Evolutionary conservation across 2,797 vertebrate species (phyloP).

Genomic region (Parauchenoglanis punctatus): DNA sequence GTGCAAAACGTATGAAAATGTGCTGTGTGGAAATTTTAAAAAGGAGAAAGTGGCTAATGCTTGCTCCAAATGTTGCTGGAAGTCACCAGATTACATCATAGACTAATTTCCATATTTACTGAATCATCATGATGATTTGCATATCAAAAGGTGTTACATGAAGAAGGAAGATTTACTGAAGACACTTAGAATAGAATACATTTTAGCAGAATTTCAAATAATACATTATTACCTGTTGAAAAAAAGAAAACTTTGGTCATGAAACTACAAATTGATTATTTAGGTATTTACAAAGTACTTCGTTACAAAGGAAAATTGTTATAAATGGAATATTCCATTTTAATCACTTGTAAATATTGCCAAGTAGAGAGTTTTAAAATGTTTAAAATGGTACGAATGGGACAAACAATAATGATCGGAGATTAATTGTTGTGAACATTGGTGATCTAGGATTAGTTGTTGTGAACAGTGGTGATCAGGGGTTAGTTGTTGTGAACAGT

Average conservation of each 20-base stretch:
- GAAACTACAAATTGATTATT: background rate
- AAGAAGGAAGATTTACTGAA: background rate
- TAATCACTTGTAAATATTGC: background rate
- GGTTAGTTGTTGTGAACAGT: background rate
- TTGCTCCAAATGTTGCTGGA: background rate
- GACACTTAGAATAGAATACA: too few relatives aligned
- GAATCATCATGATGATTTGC: background rate
- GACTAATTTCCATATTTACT: background rate
- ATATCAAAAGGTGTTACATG: background rate
- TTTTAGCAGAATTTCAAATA: background rate
- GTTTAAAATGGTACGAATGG: background rate
- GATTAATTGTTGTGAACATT: background rate
- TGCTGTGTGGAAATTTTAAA: background rate
- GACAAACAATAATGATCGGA: background rate
- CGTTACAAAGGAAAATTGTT: background rate
- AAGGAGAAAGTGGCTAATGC: background rate
- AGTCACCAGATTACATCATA: conserved; percentile 2
- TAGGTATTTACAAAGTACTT: background rate
- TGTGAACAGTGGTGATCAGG: background rate
- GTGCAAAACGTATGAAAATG: background rate
- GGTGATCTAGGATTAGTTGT: background rate
- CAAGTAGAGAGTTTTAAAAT: background rate
- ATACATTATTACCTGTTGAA: background rate
- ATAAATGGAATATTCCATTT: background rate
- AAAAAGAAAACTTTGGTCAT: background rate